Base-by-base conservation (phyloP, 2,888 invertebrate genomes). In the Achlya flavicornis region DNA sequence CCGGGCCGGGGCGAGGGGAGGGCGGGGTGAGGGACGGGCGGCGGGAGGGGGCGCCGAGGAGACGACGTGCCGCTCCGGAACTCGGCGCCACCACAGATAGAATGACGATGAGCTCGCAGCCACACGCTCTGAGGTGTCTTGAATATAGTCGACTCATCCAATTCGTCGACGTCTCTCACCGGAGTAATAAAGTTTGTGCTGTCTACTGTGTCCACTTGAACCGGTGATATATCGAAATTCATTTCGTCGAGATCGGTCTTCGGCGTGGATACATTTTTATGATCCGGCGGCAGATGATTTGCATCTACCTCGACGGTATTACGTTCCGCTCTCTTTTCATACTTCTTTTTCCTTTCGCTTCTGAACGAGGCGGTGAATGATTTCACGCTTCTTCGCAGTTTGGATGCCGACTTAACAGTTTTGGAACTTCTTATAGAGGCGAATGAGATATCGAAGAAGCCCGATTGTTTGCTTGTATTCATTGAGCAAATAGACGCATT, bases 361-460 rank as follows among this genome's bases (percentile, higher is more conserved):
- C 94, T 85, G 72, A 94, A 94, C 0, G 94, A 94, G 12, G 94
- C 93, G n/a, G 94, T 94, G 70, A 94, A 92, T 1, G 94, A 94
- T 77, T 94, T 94, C 10, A 94, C 93, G 72, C 94, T 93, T 61
- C 94, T 84, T 48, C 94, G 84, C 61, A 94, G 72, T 75, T 93
- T 93, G 7, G 94, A 93, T 0, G 94, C 93, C 0, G 94, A 94
- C 74, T 94, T 94, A 0, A 85, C 89, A 0, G 93, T 93, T 83
- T 93, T 93, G 1, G 93, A 89, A 68, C 90, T 88, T 61, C 89
- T 80, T 67, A 90, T 85, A 1, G 92, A 93, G 3, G 93, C 92
- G 69, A 94, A 92, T 4, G 94, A 94, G 64, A 92, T 93, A 71
- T 94, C 94, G 66, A 94, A 94, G 69, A 94, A 91, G 26, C 94